Evolutionary conservation across 2,888 invertebrate genomes (phyloP).

Genomic region (Pseudeuparius sepicola): DNA sequence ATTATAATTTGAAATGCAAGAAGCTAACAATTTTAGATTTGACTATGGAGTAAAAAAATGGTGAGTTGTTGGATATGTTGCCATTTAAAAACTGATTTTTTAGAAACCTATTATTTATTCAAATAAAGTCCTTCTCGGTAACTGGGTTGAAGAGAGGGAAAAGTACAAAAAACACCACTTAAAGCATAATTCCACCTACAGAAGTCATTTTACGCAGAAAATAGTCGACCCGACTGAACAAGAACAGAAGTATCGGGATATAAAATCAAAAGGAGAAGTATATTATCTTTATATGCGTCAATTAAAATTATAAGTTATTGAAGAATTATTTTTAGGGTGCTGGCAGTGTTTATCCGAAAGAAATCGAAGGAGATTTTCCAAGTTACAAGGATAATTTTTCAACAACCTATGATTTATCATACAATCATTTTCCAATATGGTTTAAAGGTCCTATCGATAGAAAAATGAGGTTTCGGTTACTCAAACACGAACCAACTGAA

Average conservation of each 20-base stretch:
- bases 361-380: conserved; percentile 42
- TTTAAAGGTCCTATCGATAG: conserved; percentile 38
- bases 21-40: no score
- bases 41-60: no score
- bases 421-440: conserved; percentile 45
- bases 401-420: conserved; percentile 44
- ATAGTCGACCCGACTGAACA: conserved; percentile 12
- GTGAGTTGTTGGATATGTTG: no score
- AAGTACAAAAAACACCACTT: conserved; percentile 20
- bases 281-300: conserved; percentile 2
- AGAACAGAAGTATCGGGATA: conserved; percentile 18
- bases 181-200: conserved; percentile 22
- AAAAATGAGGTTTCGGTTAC: conserved; percentile 38
- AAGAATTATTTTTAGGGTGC: conserved; percentile 36
- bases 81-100: no score
- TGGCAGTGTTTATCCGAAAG: conserved; percentile 36
- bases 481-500: conserved; percentile 40
- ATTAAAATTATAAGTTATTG: conserved; percentile 6
- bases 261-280: conserved; percentile 21
- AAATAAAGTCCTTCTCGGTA: conserved; percentile 24
- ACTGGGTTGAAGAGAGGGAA: conserved; percentile 26
- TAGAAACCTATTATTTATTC: conserved; percentile 23
- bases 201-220: conserved; percentile 20
- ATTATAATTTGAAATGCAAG: no score
- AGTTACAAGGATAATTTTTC: conserved; percentile 42